Percentiles rank a stretch among this genome's conserved stretches.
These are phyloP conservation scores for Columba janthina DNA, from an alignment of 2,113 vertebrate species.

Conservation along the genomic window DNA sequence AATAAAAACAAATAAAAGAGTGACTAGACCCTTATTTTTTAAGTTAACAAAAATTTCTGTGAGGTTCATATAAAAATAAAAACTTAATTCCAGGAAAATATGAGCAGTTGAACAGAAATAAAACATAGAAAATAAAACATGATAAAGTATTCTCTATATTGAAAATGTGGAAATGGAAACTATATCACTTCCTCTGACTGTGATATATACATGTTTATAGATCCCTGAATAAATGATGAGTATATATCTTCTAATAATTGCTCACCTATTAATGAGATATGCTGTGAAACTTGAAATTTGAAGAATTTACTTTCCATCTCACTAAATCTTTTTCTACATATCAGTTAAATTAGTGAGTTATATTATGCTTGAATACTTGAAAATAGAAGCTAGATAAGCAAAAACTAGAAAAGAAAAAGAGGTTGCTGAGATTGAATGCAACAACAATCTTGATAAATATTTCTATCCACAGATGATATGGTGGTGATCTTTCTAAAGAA, in stretches of 20 bases:
- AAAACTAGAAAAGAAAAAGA: background rate
- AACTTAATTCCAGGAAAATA: conserved; percentile 15
- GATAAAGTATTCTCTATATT: background rate
- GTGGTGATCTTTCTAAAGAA: background rate
- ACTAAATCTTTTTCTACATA: background rate
- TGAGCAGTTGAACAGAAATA: background rate
- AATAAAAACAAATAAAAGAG: conserved; percentile 46
- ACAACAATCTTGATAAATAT: background rate
- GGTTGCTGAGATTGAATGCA: background rate
- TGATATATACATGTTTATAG: background rate
- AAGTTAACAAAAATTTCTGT: background rate
- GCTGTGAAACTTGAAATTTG: background rate
- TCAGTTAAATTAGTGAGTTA: background rate
- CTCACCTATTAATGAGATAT: background rate
- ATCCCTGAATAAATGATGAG: background rate
- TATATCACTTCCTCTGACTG: background rate
- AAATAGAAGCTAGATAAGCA: background rate
- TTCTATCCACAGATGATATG: background rate
- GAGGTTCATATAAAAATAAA: conserved; percentile 16
- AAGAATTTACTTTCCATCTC: background rate
- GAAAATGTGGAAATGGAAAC: background rate
- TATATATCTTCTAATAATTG: background rate
- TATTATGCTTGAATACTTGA: background rate
- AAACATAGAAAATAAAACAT: conserved; percentile 5
- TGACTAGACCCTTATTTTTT: background rate